Percentiles rank a stretch among this genome's conserved stretches.
phyloP scores from a whole-genome alignment of 1,140 invertebrate genomes.

The Zaprionus kolodkinae region DNA sequence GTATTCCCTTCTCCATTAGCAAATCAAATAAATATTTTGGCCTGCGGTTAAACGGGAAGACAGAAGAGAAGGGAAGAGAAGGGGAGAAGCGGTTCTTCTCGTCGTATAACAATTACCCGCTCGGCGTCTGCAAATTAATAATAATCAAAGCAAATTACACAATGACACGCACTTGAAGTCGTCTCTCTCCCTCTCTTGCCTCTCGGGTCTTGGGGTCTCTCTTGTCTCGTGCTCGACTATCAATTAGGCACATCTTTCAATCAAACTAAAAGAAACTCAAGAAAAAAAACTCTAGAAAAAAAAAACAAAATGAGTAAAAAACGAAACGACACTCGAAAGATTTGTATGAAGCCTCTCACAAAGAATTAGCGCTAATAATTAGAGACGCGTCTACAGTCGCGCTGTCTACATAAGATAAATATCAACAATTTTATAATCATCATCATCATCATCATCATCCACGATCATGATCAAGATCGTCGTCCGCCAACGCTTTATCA shows the following conservation, averaged over 20 bases:
- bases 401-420: slow-evolving; percentile 45
- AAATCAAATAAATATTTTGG: slow-evolving; percentile 76
- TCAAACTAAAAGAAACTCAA: slow-evolving; percentile 49
- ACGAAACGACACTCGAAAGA: slow-evolving; percentile 48
- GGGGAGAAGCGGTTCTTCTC: not conserved
- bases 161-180: slow-evolving; percentile 78
- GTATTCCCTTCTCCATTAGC: slow-evolving; percentile 64
- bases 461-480: not conserved
- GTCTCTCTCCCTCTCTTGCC: slow-evolving; percentile 17
- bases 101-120: slow-evolving; percentile 49
- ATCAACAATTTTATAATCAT: slow-evolving; percentile 70
- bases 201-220: slow-evolving; percentile 29
- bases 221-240: slow-evolving; percentile 70
- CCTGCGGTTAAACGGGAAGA: slow-evolving; percentile 43
- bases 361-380: slow-evolving; percentile 82
- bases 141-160: slow-evolving; percentile 81
- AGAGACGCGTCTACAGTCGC: slow-evolving; percentile 32
- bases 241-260: slow-evolving; percentile 82
- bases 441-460: slow-evolving; percentile 4
- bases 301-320: slow-evolving; percentile 6
- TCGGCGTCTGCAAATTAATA: slow-evolving; percentile 78
- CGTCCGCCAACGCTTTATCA: slow-evolving; percentile 71
- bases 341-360: slow-evolving; percentile 46
- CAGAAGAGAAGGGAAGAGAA: not conserved
- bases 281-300: no score